These are phyloP conservation scores for Gasterosteus aculeatus DNA, from an alignment of 2,113 vertebrate species.

Conservation along the genomic window DNA sequence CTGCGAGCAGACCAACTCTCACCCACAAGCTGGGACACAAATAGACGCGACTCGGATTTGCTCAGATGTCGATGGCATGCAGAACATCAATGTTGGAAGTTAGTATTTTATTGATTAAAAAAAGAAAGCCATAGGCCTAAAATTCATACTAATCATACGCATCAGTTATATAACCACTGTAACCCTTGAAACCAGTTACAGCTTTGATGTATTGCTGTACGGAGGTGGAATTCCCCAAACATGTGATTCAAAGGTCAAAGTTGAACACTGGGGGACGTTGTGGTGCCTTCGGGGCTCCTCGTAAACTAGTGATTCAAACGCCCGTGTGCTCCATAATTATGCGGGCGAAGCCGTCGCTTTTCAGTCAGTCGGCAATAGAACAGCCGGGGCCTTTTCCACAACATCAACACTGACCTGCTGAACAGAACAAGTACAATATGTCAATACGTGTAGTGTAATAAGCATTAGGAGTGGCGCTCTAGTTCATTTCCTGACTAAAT, in stretches of 20 bases:
- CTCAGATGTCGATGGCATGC: conserved; percentile 68
- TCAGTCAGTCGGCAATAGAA: fast-evolving
- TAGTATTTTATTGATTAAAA: background rate
- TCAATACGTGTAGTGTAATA: background rate
- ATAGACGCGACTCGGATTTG: conserved; percentile 79
- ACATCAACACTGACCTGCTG: background rate
- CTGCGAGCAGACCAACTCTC: conserved; percentile 53
- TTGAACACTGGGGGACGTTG: conserved; percentile 8
- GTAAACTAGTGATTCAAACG: background rate
- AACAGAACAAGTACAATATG: background rate
- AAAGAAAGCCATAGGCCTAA: background rate
- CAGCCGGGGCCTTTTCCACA: fast-evolving
- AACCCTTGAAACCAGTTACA: background rate
- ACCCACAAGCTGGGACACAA: conserved; percentile 79
- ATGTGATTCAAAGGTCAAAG: conserved; percentile 70
- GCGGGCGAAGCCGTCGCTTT: background rate
- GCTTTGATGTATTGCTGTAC: background rate
- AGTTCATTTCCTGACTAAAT: background rate
- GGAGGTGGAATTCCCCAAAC: conserved; percentile 63
- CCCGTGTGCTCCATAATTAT: background rate
- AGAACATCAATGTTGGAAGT: conserved; percentile 3
- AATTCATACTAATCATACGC: background rate
- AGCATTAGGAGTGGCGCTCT: no score
- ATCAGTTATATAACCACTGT: background rate
- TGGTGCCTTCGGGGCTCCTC: conserved; percentile 22